Conservation (phyloP, 2,888 invertebrate genomes). For the Acleris sparsana region DNA sequence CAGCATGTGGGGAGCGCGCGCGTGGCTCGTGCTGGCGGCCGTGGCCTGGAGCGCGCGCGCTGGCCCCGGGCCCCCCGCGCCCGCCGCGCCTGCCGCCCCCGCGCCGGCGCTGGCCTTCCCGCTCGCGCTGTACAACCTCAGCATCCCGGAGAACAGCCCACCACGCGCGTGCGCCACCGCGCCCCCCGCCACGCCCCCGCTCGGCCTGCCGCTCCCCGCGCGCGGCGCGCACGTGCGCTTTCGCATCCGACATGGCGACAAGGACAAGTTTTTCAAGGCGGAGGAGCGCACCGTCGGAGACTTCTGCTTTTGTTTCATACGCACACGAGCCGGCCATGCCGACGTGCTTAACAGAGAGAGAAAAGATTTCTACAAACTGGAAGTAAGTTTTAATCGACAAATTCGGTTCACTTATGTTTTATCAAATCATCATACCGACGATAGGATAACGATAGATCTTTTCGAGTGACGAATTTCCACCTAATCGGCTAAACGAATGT, state of each 20-base stretch:
- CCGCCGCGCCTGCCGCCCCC: constrained; percentile 23
- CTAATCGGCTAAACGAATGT: constrained; percentile 55
- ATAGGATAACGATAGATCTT: constrained; percentile 47
- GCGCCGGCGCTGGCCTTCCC: constrained; percentile 85
- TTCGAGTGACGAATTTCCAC: constrained; percentile 43
- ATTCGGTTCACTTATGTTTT: too few relatives aligned
- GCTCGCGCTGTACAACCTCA: constrained; percentile 91
- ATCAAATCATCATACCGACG: too few relatives aligned
- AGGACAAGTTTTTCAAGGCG: constrained; percentile 95
- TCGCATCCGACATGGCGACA: constrained; percentile 94
- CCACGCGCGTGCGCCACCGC: constrained; percentile 93
- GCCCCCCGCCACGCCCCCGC: constrained; percentile 87
- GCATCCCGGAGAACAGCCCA: constrained; percentile 95
- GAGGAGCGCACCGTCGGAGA: constrained; percentile 95
- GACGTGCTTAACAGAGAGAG: constrained; percentile 97
- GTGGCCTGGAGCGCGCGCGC: constrained; percentile 63
- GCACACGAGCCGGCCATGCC: constrained; percentile 93
- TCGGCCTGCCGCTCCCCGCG: constrained; percentile 87
- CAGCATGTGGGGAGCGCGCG: constrained; percentile 47
- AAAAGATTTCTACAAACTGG: constrained; percentile 91
- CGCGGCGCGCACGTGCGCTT: constrained; percentile 86
- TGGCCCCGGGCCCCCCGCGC: constrained; percentile 55
- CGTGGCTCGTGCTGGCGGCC: constrained; percentile 64
- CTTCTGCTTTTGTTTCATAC: constrained; percentile 95
- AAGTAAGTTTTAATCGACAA: constrained; percentile 72